A percentile compares a stretch with the other conserved stretches of the same genome.
Conservation (phyloP, 1,140 invertebrate genomes). For the Mya arenaria region DNA sequence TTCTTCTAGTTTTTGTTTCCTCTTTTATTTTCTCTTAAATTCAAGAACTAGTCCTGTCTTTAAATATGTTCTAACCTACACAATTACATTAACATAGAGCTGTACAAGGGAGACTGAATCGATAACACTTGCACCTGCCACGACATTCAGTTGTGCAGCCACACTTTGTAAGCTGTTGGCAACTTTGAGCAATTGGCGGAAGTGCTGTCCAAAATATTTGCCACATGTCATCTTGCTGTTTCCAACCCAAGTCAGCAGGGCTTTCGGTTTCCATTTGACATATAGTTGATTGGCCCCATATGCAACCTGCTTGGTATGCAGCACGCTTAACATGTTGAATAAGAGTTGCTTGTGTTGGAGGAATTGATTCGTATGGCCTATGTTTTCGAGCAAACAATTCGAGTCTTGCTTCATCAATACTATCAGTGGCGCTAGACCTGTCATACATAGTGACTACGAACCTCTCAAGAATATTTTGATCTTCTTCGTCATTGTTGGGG, state of each 20-base stretch:
- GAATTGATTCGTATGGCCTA: not conserved
- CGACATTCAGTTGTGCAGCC: not conserved
- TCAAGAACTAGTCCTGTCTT: too few relatives aligned
- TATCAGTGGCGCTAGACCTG: not conserved
- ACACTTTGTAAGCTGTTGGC: not conserved
- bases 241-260: not conserved
- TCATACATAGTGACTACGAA: slow-evolving; percentile 38
- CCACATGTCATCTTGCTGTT: not conserved
- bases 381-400: slow-evolving; percentile 46
- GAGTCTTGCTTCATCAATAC: not conserved
- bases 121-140: not conserved
- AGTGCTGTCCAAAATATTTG: not conserved
- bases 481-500: not conserved
- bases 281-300: not conserved
- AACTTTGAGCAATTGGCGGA: slow-evolving; percentile 19
- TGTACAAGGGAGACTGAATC: not conserved
- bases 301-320: not conserved
- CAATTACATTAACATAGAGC: not conserved
- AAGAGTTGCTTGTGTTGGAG: slow-evolving; percentile 15
- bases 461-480: not conserved
- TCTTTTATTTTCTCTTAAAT: too few relatives aligned
- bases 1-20: too few relatives aligned
- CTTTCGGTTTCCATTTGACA: not conserved
- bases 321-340: slow-evolving; percentile 15
- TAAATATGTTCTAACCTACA: too few relatives aligned